Evolutionary conservation across 2,797 vertebrate genomes (phyloP), one percentile per base, ranked within the genome.

Genomic region (Trematomus bernacchii): DNA sequence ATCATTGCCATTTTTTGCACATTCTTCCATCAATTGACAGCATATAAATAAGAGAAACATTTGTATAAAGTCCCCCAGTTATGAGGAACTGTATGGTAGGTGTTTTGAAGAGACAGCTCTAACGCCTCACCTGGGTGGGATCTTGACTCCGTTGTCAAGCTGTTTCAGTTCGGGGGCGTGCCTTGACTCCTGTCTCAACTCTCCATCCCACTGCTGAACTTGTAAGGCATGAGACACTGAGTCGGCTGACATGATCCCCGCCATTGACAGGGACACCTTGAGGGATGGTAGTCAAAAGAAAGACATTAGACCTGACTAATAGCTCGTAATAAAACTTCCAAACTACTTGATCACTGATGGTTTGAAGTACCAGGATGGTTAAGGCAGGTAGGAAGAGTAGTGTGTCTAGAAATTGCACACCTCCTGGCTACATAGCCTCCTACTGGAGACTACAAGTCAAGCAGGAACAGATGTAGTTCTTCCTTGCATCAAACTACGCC

Each of bases 201-300:
- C 98, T 66, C 98, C 98, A 9, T 99, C 98, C 98, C 98, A 99
- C 46, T 99, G 97, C 73, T 99, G 97, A 52, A 99, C 96, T 94
- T 99, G 98, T 92, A 98, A 94, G 79, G 97, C 90, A 52, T 97
- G 97, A 67, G 98, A 99, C 19, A 98, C 98, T 0, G 98, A 99
- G 87, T 99, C 98, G 8, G 98, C 98, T 27, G 96, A 95, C 90
- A 99, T 94, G 54, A 99, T 96, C 76, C 97, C 97, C 7, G 96
- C 93, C 69, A 99, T 96, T 0, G 97, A 97, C 84, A 96, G 95
- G 76, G 97, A 96, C 88, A 99, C 97, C 98, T 99, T 79, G 3
- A 85, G 30, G 63, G 9, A 55, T 1, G 14, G 5, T 1, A 71
- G 77, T 42, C 0, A 7, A 75, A 8, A 82, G 40, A 4, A 57